A percentile compares a stretch with the other conserved stretches of the same genome.
These are phyloP conservation scores for Microtus richardsoni DNA, from an alignment of 2,113 vertebrate genomes.

Conservation along the genomic window DNA sequence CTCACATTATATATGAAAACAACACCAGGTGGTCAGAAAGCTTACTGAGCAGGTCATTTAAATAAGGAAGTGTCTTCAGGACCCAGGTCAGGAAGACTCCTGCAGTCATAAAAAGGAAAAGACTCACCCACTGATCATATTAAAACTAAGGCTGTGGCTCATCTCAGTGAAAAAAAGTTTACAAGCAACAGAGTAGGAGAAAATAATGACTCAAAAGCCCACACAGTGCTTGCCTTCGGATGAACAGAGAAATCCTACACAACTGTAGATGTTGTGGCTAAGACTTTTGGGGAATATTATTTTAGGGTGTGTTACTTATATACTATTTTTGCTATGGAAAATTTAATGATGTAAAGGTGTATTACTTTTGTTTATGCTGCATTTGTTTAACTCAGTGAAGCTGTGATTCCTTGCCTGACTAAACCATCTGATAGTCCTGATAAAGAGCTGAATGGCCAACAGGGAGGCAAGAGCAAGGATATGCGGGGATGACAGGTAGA, in stretches of 20 bases:
- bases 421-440: too few species aligned
- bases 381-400: too few species aligned
- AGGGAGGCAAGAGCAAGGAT: too few species aligned
- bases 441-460: too few species aligned
- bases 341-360: too few species aligned
- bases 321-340: too few species aligned
- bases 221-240: background rate
- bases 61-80: background rate
- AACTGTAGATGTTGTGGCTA: background rate
- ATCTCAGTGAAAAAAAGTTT: background rate
- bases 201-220: background rate
- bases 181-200: background rate
- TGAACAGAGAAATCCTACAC: background rate
- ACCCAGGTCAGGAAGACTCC: background rate
- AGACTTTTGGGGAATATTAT: too few species aligned
- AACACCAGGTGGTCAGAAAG: background rate
- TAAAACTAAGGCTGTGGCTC: background rate
- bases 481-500: too few species aligned
- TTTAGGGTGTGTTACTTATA: too few species aligned
- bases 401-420: too few species aligned
- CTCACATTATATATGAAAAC: background rate
- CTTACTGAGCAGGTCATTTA: background rate
- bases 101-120: background rate
- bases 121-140: background rate
- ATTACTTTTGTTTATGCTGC: too few species aligned